Evolutionary conservation across 2,113 vertebrate species (phyloP).

Genomic region (Trinectes maculatus): DNA sequence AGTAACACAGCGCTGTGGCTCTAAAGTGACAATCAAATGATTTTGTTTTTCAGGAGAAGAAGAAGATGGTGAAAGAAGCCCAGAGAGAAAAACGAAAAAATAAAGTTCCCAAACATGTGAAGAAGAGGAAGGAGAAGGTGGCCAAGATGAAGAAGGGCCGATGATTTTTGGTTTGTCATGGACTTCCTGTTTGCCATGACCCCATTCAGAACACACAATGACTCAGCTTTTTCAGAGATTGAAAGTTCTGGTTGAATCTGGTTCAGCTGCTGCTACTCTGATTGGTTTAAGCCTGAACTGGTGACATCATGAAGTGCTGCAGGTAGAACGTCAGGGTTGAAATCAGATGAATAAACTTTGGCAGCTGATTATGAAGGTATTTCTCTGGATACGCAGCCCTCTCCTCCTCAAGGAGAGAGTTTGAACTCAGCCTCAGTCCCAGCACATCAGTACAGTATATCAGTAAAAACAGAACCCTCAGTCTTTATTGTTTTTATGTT

Average conservation of each 20-base stretch:
- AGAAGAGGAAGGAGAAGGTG: conserved; percentile 93
- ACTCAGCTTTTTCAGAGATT: no score
- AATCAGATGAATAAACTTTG: no score
- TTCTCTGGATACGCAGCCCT: no score
- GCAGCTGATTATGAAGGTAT: no score
- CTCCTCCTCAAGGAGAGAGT: no score
- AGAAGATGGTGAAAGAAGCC: conserved; percentile 90
- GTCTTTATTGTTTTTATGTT: no score
- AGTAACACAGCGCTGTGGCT: neutral
- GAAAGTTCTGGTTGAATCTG: neutral
- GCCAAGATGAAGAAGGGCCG: conserved; percentile 89
- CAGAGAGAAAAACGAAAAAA: conserved; percentile 92
- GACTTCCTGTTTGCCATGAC: neutral
- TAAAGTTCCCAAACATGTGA: conserved; percentile 93
- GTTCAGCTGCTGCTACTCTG: neutral
- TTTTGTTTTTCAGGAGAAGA: conserved; percentile 86
- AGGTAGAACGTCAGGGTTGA: no score
- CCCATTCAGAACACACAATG: neutral
- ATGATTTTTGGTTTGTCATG: conserved; percentile 58
- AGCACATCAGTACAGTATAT: no score
- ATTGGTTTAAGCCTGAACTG: no score
- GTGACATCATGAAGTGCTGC: no score
- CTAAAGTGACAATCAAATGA: neutral
- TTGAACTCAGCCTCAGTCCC: no score
- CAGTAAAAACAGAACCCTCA: no score